phyloP scores from a whole-genome alignment of 2,113 vertebrate species.

The Glaucidium brasilianum region DNA sequence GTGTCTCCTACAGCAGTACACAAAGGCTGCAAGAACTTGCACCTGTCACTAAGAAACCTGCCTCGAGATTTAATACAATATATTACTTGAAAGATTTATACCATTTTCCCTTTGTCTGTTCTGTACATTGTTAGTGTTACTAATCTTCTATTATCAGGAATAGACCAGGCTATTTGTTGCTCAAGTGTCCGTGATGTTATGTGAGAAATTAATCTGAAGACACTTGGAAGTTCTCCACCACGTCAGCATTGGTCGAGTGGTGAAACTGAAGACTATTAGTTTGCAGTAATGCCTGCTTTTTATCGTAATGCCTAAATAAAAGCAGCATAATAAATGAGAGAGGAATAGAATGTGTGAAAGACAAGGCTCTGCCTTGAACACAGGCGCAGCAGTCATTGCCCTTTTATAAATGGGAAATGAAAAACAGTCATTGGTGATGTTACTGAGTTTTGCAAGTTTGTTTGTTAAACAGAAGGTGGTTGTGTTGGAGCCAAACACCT shows the following conservation, averaged over 20 bases:
- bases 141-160: conserved; percentile 55
- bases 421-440: not conserved
- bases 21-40: not conserved
- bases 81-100: conserved; percentile 46
- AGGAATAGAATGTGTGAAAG: not conserved
- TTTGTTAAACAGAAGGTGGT: not conserved
- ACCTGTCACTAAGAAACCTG: conserved; percentile 8
- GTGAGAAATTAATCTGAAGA: conserved; percentile 63
- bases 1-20: not conserved
- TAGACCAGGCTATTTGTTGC: conserved; percentile 65
- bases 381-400: rapidly evolving
- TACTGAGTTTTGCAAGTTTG: not conserved
- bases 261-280: conserved; percentile 24
- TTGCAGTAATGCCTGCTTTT: conserved; percentile 29
- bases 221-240: conserved; percentile 24
- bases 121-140: conserved; percentile 54
- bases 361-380: not conserved
- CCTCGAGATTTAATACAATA: not conserved
- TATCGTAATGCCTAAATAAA: conserved; percentile 14
- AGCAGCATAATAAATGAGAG: not conserved
- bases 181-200: conserved; percentile 56
- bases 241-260: not conserved
- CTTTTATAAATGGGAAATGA: not conserved
- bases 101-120: conserved; percentile 3
- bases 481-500: not conserved